Base-by-base conservation (phyloP, 2,888 invertebrate species). In the Amblyjoppa proteus region DNA sequence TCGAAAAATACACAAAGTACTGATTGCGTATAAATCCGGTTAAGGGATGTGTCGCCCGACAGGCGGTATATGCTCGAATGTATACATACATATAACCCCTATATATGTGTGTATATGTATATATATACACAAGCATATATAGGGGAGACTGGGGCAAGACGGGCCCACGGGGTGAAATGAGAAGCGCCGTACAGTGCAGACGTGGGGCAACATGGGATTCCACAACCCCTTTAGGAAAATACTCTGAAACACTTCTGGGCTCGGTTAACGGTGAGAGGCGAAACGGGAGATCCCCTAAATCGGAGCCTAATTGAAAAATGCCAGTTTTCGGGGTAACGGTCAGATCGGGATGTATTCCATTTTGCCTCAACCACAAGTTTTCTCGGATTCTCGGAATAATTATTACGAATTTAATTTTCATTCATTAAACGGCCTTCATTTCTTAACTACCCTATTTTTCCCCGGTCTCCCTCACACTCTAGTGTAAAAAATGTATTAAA, bases 1-100 rank as follows among this genome's bases (percentile, higher is more conserved):
- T 87, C 79, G 78, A 86, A 88, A 87, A 85, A 87, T 88, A 88
- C 82, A 87, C 85, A 86, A 78, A 75, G 86, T 74, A 81, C 83
- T 85, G 85, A 87, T 88, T 87, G 87, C 85, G 83, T 81, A 77
- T 76, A 83, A 85, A 88, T 88, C 73, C 49, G 56, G 78, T 87
- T 83, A 81, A 82, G 61, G 69, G 68, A 38, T 51, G 51, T 61
- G 45, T 53, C 53, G 49, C 58, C 25, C 31, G 69, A 13, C 51
- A 49, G 64, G 28, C 73, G 16, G 56, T 80, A 58, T 58, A 20
- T 28, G 58, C 69, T 28, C 56, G 28, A 41, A 56, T 49, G 31
- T 34, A 64, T 31, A 51, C 20, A 45, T 49, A 49, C 16, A 49
- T 16, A 16, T 0, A 16, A 20, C 20, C 20, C 20, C 20, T 20